Evolutionary conservation across 2,888 invertebrate genomes (phyloP), one percentile per base, ranked within the genome.

Genomic region (Andrena praecox): DNA sequence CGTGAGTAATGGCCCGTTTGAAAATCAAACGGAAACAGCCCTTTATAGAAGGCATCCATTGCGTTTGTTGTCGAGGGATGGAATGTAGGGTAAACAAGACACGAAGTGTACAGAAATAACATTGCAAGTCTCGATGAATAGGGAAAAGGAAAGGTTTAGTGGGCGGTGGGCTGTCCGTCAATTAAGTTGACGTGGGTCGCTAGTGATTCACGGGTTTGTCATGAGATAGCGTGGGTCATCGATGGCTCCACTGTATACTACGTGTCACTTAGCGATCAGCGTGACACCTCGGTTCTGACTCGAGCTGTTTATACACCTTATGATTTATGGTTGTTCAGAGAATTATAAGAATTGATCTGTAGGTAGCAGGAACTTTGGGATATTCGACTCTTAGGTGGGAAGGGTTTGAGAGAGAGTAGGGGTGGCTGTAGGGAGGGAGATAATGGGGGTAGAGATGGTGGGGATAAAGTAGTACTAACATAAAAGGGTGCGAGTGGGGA

Each of bases 231-330:
- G 27, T n/a, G 52, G 50, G 27, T 35, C 50, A 6, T 27, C 20
- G 35, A 63, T 63, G 76, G 8, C 20, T 42, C 62, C 48, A 54
- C 62, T 54, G 54, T 59, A 48, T 59, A 48, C 59, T 69, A 42
- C 42, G 16, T 42, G 24, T 68, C 31, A 71, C 72, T 54, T 52
- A 76, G 35, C 35, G 42, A 71, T 63, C 54, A 63, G 63, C 20
- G 16, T 42, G 12, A 52, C 10, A 52, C 29, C 12, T 3, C 35
- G 10, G 10, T 24, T 12, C 56, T 56, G 24, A 10, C 10, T 56
- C 12, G 24, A 10, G 56, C 20, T 56, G 24, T 56, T 56, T 56
- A 56, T 56, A 12, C 56, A 56, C 56, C 24, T 20, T 12, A 24
- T 56, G 24, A 56, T 56, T 56, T 24, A 27, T 27, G 24, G 24